A percentile compares a stretch with the other conserved stretches of the same genome.
phyloP scores from a whole-genome alignment of 2,888 invertebrate species.

The Drosophila paracracens region DNA sequence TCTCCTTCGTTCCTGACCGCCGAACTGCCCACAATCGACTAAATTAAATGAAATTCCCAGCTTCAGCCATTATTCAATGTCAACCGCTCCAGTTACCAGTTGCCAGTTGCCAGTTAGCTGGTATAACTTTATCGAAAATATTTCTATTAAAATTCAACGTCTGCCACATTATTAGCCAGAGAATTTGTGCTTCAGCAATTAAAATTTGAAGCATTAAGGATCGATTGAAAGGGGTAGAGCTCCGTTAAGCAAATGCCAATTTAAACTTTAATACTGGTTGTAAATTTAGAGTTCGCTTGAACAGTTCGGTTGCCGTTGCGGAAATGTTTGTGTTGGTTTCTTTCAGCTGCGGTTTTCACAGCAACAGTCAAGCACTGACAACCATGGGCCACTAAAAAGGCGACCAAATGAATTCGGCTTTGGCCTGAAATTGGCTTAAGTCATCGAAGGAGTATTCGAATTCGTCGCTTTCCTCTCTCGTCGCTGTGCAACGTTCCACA shows the following conservation, averaged over 20 bases:
- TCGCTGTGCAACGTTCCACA: slow-evolving; percentile 68
- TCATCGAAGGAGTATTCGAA: slow-evolving; percentile 19
- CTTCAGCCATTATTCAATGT: slow-evolving; percentile 43
- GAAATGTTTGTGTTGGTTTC: slow-evolving; percentile 1
- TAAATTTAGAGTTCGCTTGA: slow-evolving; percentile 6
- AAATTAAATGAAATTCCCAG: slow-evolving; percentile 35
- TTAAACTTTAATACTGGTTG: slow-evolving; percentile 27
- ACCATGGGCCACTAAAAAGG: slow-evolving; percentile 17
- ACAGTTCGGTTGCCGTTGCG: slow-evolving; percentile 11
- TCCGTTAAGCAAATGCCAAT: not conserved
- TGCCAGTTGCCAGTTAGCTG: slow-evolving; percentile 19
- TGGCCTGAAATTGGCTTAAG: slow-evolving; percentile 58
- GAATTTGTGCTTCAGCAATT: slow-evolving; percentile 15
- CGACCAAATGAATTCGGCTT: slow-evolving; percentile 41
- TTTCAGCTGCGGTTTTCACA: slow-evolving; percentile 9
- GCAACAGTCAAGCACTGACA: slow-evolving; percentile 23
- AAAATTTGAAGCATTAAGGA: not conserved
- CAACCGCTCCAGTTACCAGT: slow-evolving; percentile 37
- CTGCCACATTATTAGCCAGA: slow-evolving; percentile 50
- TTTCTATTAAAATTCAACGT: slow-evolving; percentile 51
- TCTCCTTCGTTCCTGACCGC: not conserved
- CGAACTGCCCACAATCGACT: slow-evolving; percentile 5
- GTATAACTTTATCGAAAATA: slow-evolving; percentile 44
- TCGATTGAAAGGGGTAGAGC: not conserved
- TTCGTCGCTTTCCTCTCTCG: slow-evolving; percentile 1